These are phyloP conservation scores for Periophthalmodon schlosseri DNA, from an alignment of 2,113 vertebrate genomes.

Conservation along the genomic window DNA sequence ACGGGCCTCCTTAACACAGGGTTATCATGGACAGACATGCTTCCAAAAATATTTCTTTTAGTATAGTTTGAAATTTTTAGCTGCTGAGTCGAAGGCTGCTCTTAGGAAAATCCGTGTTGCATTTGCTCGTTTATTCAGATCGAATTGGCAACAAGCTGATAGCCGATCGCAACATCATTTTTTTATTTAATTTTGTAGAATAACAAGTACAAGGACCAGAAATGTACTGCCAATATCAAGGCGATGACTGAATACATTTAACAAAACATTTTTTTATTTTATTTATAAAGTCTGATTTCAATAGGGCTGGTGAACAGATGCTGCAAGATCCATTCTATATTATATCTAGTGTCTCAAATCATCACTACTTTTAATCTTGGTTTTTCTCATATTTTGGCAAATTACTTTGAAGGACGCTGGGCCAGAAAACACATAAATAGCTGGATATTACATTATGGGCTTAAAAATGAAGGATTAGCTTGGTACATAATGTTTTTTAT, in stretches of 20 bases:
- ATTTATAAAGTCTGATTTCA: conserved; percentile 3
- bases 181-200: conserved; percentile 35
- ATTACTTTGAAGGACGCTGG: too few species aligned
- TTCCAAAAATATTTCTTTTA: conserved; percentile 74
- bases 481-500: not conserved
- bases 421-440: too few species aligned
- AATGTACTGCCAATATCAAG: conserved; percentile 42
- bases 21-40: conserved; percentile 74
- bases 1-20: conserved; percentile 72
- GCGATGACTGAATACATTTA: conserved; percentile 7
- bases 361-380: conserved; percentile 11
- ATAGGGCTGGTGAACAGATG: conserved; percentile 68
- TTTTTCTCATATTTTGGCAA: not conserved
- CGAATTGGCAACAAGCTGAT: conserved; percentile 7
- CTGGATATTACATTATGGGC: too few species aligned
- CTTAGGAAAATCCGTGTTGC: conserved; percentile 23
- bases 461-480: not conserved
- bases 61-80: conserved; percentile 57
- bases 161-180: conserved; percentile 60
- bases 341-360: conserved; percentile 38
- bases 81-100: conserved; percentile 56
- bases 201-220: conserved; percentile 59
- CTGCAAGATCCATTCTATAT: conserved; percentile 54
- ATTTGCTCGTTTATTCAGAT: conserved; percentile 27
- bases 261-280: not conserved